Base-by-base conservation (phyloP, 2,113 vertebrate genomes). In the Actenoides lindsayi region DNA sequence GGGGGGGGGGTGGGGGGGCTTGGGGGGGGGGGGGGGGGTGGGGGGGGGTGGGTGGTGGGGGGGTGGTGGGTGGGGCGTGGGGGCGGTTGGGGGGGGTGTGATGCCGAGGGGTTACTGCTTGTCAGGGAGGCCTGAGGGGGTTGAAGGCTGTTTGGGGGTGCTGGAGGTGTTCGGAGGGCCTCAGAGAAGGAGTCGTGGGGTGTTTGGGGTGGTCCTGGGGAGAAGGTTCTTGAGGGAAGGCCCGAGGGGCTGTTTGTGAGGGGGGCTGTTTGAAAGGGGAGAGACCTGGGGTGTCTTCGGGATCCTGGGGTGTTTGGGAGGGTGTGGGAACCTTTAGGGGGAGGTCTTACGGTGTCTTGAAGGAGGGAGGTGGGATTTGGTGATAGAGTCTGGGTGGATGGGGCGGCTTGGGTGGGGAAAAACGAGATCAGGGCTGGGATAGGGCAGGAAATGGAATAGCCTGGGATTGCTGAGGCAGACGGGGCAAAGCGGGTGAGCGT, bases 401-500 rank as follows among this genome's bases (percentile, higher is more conserved):
- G 44, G 27, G 28, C 41, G 25, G 54, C 62, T 69, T 83, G 39
- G 5, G 5, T 27, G 16, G 24, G 18, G 28, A 63, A 59, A 28
- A 56, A 41, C 3, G 23, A 60, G 37, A 33, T 41, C 14, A 13
- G 48, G 27, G 35, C 3, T 63, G 51, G 50, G 68, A 10, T 1
- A 16, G 14, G 42, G 5, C 16, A 46, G 53, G 84, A 64, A 28
- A 5, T n/a, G 53, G n/a, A 68, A 60, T 20, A 48, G 27, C n/a
- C 25, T 70, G 70, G 53, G 53, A 2, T 46, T 16, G 11, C 37
- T 51, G 50, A 27, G 33, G 39, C 28, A 46, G 25, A 12, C 25
- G 48, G 50, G 31, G 24, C 39, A 39, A 44, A 35, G 39, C 30
- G 60, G 37, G 35, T 2, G 13, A 57, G 51, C 0, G 0, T 0